phyloP scores from a whole-genome alignment of 2,113 vertebrate species.

The Ictalurus punctatus region DNA sequence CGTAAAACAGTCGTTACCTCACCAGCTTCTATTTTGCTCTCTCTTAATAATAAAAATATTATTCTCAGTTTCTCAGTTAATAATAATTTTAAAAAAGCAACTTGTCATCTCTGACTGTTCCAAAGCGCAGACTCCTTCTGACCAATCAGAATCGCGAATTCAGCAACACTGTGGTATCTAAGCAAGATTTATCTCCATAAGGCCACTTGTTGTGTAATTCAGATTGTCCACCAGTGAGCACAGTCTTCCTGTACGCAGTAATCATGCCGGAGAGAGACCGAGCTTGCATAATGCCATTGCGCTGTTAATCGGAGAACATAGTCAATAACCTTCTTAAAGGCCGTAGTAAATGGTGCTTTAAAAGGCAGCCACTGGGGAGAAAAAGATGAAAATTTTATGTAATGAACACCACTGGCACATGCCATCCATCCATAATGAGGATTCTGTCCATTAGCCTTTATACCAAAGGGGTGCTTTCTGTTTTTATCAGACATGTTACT shows the following conservation, averaged over 20 bases:
- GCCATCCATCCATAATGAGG: neutral
- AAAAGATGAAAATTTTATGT: constrained; percentile 23
- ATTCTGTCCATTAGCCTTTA: constrained; percentile 28
- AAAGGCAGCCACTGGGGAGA: constrained; percentile 26
- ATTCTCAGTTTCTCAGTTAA: neutral
- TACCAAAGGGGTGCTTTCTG: neutral
- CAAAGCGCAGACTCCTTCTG: neutral
- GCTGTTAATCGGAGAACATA: constrained; percentile 18
- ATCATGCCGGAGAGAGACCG: constrained; percentile 15
- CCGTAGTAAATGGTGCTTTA: constrained; percentile 23
- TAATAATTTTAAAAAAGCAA: neutral
- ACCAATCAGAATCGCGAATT: neutral
- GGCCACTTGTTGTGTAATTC: constrained; percentile 2
- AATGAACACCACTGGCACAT: constrained; percentile 10
- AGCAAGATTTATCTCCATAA: neutral
- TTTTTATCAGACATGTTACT: neutral
- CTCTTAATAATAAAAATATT: neutral
- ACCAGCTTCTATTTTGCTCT: neutral
- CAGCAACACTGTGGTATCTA: neutral
- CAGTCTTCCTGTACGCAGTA: neutral
- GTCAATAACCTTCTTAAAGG: constrained; percentile 37
- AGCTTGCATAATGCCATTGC: constrained; percentile 29
- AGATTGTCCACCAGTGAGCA: neutral
- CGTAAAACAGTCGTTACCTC: neutral
- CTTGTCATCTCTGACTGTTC: neutral